A percentile compares a stretch with the other conserved stretches of the same genome.
Evolutionary conservation across 1,140 invertebrate genomes (phyloP).

Genomic region (Anastatus disparis): DNA sequence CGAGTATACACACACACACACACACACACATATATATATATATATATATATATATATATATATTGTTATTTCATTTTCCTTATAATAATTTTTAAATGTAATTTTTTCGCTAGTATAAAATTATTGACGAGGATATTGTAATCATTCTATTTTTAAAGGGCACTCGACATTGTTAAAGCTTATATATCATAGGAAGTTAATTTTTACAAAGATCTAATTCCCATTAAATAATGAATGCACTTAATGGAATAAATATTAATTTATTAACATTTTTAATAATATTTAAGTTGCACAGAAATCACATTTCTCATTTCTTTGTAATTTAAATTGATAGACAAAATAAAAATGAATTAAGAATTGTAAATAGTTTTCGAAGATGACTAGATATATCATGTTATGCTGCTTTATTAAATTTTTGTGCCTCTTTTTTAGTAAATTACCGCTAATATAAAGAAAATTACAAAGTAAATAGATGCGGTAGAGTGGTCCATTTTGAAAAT

Average conservation of each 20-base stretch:
- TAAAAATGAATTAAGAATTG: conserved; percentile 25
- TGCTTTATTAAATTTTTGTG: too few relatives aligned
- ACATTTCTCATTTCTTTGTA: background rate
- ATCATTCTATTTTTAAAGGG: conserved; percentile 40
- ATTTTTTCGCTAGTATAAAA: conserved; percentile 58
- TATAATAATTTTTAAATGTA: too few relatives aligned
- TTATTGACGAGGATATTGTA: conserved; percentile 52
- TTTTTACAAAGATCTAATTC: conserved; percentile 14
- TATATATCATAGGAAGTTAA: background rate
- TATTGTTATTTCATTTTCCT: background rate
- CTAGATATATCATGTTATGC: too few relatives aligned
- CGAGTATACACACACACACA: background rate
- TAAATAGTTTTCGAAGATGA: too few relatives aligned
- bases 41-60: conserved; percentile 1
- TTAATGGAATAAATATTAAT: too few relatives aligned
- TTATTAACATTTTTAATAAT: too few relatives aligned
- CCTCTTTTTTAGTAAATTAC: too few relatives aligned
- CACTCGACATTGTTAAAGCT: conserved; percentile 42
- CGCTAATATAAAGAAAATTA: too few relatives aligned
- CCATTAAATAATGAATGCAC: too few relatives aligned
- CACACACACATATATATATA: background rate
- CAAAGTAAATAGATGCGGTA: too few relatives aligned
- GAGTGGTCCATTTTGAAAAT: too few relatives aligned
- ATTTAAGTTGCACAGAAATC: background rate
- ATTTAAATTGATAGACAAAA: background rate